A percentile compares a stretch with the other conserved stretches of the same genome.
phyloP scores from a whole-genome alignment of 2,113 vertebrate species.

The Phrynocephalus versicolor region DNA sequence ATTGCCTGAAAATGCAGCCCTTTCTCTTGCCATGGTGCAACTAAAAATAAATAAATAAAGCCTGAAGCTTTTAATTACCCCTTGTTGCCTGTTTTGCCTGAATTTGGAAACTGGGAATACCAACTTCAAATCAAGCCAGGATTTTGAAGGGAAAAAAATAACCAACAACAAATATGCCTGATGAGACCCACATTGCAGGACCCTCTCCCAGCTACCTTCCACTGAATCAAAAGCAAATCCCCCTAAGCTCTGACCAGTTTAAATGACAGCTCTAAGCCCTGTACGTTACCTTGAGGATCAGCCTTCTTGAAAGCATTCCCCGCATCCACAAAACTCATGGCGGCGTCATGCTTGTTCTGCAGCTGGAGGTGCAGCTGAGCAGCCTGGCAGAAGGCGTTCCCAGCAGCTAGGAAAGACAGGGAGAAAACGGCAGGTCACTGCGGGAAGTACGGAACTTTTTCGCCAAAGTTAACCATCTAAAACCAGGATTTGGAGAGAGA shows the following conservation, averaged over 20 bases:
- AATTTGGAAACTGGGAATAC: background rate
- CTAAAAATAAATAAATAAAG: background rate
- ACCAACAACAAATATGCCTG: background rate
- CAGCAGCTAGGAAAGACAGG: constrained; percentile 82
- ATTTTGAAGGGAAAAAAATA: too few species aligned
- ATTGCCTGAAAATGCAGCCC: background rate
- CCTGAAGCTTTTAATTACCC: background rate
- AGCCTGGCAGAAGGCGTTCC: constrained; percentile 90
- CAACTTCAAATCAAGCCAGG: background rate
- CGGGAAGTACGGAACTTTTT: background rate
- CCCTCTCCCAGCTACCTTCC: background rate
- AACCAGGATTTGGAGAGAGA: too few species aligned
- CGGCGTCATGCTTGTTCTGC: constrained; percentile 93
- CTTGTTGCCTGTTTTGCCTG: background rate
- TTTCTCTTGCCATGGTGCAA: background rate
- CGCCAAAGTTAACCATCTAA: too few species aligned
- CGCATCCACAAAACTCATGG: constrained; percentile 90
- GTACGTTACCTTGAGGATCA: constrained; percentile 87
- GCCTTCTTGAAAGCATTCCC: constrained; percentile 96
- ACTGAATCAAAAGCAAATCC: background rate
- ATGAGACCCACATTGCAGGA: background rate
- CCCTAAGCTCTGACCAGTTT: background rate
- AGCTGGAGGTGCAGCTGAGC: constrained; percentile 89
- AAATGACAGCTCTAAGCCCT: too few species aligned
- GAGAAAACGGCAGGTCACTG: too few species aligned